phyloP scores from a whole-genome alignment of 2,888 invertebrate genomes.

The Rhagonycha fulva region DNA sequence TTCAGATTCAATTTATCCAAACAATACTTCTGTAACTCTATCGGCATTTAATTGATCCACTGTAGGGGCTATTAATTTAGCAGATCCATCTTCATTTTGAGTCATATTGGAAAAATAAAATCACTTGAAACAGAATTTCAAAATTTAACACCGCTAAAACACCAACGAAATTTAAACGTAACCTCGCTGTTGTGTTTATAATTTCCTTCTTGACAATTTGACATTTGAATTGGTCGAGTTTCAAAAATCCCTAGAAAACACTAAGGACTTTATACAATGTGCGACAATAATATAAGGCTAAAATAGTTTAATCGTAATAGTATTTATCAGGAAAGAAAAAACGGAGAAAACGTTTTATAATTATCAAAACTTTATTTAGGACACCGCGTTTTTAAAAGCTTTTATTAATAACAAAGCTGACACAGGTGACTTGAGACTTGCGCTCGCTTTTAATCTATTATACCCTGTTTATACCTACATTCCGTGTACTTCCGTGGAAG shows the following conservation, averaged over 20 bases:
- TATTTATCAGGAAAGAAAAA: too few relatives aligned
- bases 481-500: too few relatives aligned
- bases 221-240: not conserved
- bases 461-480: too few relatives aligned
- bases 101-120: conserved; percentile 18
- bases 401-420: too few relatives aligned
- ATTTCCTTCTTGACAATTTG: not conserved
- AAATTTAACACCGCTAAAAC: not conserved
- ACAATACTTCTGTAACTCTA: conserved; percentile 79
- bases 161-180: not conserved
- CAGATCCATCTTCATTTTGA: conserved; percentile 7
- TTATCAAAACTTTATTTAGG: too few relatives aligned
- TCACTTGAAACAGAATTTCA: not conserved
- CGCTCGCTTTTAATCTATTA: too few relatives aligned
- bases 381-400: too few relatives aligned
- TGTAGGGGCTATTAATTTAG: conserved; percentile 72
- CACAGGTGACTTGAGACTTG: too few relatives aligned
- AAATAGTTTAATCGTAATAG: too few relatives aligned
- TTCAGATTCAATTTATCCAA: conserved; percentile 19
- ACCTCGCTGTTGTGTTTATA: not conserved
- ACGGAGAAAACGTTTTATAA: too few relatives aligned
- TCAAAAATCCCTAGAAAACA: not conserved
- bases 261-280: not conserved
- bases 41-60: conserved; percentile 91
- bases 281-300: not conserved